Conservation (phyloP, 2,113 vertebrate species). For the Meriones unguiculatus region DNA sequence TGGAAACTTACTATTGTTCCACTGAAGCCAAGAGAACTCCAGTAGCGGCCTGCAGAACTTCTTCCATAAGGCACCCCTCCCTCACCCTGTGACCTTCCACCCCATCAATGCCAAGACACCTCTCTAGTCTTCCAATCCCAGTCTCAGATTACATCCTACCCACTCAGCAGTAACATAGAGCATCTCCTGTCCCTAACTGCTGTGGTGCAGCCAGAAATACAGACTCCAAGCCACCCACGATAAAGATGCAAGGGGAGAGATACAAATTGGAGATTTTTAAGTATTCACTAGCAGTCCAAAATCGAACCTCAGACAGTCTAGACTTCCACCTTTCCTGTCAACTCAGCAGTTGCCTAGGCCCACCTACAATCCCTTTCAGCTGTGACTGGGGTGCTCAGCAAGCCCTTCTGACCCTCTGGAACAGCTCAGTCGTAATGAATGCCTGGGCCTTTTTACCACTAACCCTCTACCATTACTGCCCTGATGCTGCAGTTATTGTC, state of each 20-base stretch:
- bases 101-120: rapidly evolving
- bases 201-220: no score
- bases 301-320: neutral
- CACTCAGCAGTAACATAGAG: neutral
- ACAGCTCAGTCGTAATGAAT: neutral
- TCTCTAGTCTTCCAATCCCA: neutral
- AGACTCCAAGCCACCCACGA: neutral
- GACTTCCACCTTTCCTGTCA: neutral
- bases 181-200: neutral
- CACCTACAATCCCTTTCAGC: neutral
- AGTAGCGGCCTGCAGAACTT: neutral
- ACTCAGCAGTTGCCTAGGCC: neutral
- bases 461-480: neutral
- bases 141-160: neutral
- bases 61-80: neutral
- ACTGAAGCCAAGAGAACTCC: neutral
- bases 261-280: neutral
- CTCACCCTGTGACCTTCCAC: neutral
- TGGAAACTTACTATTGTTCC: neutral
- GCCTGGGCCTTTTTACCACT: neutral
- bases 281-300: neutral
- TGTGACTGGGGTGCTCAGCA: neutral
- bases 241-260: neutral
- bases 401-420: neutral
- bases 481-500: neutral